Evolutionary conservation across 2,113 vertebrate species (phyloP), one percentile per base, ranked within the genome.

Genomic region (Loxodonta africana): DNA sequence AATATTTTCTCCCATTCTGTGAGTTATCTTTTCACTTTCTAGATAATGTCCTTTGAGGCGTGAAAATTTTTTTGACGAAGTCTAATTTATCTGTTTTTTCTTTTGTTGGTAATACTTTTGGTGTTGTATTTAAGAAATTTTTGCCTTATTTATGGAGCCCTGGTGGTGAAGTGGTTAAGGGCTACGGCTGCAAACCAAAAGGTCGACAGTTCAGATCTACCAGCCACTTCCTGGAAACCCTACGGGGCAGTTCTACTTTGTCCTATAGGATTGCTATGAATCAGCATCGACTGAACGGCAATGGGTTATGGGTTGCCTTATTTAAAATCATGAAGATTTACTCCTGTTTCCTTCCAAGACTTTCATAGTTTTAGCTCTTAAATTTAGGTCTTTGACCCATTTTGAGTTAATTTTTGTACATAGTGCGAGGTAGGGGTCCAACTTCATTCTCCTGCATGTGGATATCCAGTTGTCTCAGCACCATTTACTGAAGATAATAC

Each of bases 121-220:
- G n/a, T 94, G 57, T 82, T 28, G 82, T 87, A 46, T 30, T 86
- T 87, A 94, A 83, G 83, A 96, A 84, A 84, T 53, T 15, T 44
- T 60, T 48, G 48, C 48, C 48, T 48, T 48, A 48, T 48, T 48
- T 48, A 48, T 48, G 48, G 48, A 48, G 48, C 10, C 48, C 48
- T 48, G 48, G 48, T 48, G 48, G 10, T 10, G 5, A 48, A 48
- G 48, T 48, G 48, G 48, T 48, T 48, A 48, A 48, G 48, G 10
- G 48, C 48, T 48, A 48, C 48, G 48, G 48, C 48, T 48, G 48
- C 48, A 48, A 48, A 48, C 10, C 48, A 48, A 48, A 48, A 48
- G 48, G 48, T 48, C 48, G 53, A 14, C 53, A 57, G 53, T 57
- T 57, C 12, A 57, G 15, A 57, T 57, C 53, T 14, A 57, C 53